Percentiles rank a stretch among this genome's conserved stretches.
Evolutionary conservation across 2,113 vertebrate species (phyloP).

Genomic region (Lamprologus lemairii): DNA sequence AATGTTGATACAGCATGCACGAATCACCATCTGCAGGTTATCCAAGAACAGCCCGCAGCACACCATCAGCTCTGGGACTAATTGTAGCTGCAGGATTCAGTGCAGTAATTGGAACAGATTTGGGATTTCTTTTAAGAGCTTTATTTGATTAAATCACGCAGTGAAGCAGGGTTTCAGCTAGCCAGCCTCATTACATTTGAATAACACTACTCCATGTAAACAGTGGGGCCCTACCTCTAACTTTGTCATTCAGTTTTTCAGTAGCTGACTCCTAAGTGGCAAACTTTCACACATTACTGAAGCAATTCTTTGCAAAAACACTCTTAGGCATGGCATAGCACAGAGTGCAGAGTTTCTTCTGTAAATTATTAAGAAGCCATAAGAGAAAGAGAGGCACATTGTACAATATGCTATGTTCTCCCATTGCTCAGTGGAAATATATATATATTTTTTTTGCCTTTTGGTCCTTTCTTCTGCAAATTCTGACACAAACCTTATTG

Average conservation of each 20-base stretch:
- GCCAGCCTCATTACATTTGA: conserved; percentile 10
- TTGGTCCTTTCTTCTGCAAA: neutral
- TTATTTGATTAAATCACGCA: conserved; percentile 26
- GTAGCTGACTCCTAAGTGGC: neutral
- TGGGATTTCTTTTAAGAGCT: conserved; percentile 6
- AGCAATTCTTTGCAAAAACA: neutral
- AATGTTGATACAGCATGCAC: neutral
- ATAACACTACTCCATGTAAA: conserved; percentile 25
- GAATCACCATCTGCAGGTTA: neutral
- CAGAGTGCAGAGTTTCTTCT: neutral
- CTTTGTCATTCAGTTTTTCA: neutral
- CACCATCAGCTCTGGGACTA: neutral
- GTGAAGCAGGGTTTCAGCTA: neutral
- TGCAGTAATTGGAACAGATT: conserved; percentile 12
- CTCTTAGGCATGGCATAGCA: neutral
- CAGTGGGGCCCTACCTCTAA: neutral
- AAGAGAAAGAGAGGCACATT: neutral
- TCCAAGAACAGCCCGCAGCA: neutral
- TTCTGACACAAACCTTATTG: neutral
- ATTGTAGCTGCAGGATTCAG: conserved; percentile 12
- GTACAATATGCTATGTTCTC: neutral
- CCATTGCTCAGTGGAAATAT: neutral
- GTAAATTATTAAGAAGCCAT: neutral
- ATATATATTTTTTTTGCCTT: neutral
- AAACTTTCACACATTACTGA: neutral